Evolutionary conservation across 2,888 invertebrate species (phyloP), one percentile per base, ranked within the genome.

Genomic region (Strigamia crassipes): DNA sequence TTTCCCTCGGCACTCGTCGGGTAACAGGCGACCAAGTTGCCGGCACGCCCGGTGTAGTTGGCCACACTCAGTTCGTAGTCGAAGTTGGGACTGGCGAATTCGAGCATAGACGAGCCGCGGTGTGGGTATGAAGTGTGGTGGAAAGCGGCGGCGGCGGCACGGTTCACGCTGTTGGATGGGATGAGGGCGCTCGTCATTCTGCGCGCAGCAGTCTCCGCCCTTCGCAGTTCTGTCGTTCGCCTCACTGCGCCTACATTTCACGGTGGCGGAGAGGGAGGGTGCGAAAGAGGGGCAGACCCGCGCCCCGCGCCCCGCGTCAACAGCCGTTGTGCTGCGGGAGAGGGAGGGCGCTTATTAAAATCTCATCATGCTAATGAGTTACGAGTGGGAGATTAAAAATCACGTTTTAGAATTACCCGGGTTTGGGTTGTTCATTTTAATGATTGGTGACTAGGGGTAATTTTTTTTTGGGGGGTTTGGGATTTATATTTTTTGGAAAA

Each of bases 11-110:
- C 82, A 21, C 80, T 81, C 6, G 27, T 31, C 9, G 83, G 82
- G 77, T 83, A 83, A 21, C 83, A 83, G 12, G 82, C 82, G 27
- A 82, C 83, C 21, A 83, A 82, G 38, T 82, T 83, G 8, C 81
- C 82, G 3, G 79, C 79, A 27, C 82, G 82, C 1, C 82, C 82
- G 34, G 82, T 9, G 84, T 84, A 23, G 84, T 66, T 78, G 79
- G 81, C 78, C n/a, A 83, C 83, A 80, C 83, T 83, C 8, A 83
- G 78, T 41, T 83, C 84, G 83, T 83, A 83, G 21, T 83, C 84
- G 78, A 83, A 84, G 77, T 84, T 83, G 23, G 84, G 79, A 79
- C 82, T 84, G 38, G 83, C 78, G 79, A 84, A 83, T 46, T 84
- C 83, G 21, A 83, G 79, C 83, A 83, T 83, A 18, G 83, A 81